These are phyloP conservation scores for Chloebia gouldiae DNA, from an alignment of 2,113 vertebrate genomes.

Conservation along the genomic window DNA sequence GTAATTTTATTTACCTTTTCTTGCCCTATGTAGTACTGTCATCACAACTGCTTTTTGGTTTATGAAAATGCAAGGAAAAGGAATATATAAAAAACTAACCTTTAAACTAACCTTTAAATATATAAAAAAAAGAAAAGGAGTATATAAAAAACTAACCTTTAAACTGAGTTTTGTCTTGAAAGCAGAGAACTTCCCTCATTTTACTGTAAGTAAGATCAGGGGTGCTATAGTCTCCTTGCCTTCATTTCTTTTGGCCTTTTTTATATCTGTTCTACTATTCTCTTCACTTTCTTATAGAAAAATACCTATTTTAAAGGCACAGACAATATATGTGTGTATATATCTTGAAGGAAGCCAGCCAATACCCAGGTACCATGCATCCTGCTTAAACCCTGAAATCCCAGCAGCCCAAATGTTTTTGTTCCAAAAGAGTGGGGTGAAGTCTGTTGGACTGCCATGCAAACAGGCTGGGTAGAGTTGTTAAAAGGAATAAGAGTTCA, in stretches of 20 bases:
- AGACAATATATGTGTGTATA: neutral
- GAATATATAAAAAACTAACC: neutral
- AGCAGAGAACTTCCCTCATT: neutral
- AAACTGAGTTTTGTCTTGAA: neutral
- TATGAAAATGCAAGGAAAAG: slow-evolving; percentile 8
- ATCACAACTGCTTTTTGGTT: neutral
- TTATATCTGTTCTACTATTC: neutral
- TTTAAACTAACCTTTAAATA: too few relatives aligned
- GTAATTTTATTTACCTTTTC: slow-evolving; percentile 42
- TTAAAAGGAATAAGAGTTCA: neutral
- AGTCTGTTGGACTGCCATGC: neutral
- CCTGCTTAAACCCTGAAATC: neutral
- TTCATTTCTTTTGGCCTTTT: neutral
- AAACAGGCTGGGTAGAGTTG: neutral
- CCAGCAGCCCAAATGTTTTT: neutral
- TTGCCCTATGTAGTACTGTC: neutral
- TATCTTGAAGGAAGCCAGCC: neutral
- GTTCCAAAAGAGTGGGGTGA: neutral
- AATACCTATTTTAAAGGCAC: neutral
- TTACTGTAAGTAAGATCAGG: neutral
- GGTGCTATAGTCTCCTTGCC: neutral
- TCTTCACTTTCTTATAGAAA: neutral
- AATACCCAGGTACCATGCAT: neutral
- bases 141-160: neutral
- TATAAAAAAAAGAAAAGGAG: too few relatives aligned